Evolutionary conservation across 1,140 invertebrate species (phyloP), one percentile per base, ranked within the genome.

Genomic region (Tetraneura akinire): DNA sequence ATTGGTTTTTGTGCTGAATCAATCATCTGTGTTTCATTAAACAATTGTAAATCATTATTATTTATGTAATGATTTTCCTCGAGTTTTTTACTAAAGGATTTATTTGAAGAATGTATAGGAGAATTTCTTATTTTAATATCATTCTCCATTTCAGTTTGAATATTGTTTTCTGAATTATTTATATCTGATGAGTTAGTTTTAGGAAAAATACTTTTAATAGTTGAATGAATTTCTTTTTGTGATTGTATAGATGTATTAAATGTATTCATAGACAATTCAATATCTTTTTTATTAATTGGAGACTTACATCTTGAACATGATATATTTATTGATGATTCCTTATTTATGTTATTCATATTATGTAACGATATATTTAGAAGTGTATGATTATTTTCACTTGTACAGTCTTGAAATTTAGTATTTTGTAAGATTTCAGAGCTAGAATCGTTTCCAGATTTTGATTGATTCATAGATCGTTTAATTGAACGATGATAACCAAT

Each of bases 401-500:
- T 55, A 9, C 9, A 13, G 37, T 57, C 6, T 10, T 42, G 49
- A 23, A 23, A 73, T 29, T 32, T 37, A 23, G 18, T 29, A 73
- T 29, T 73, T 18, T 18, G 29, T 32, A 32, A 49, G 5, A n/a
- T 55, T 37, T 60, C 37, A 60, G 13, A 23, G 18, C 29, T 62
- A 18, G 37, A 62, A 42, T 78, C 74, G n/a, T 62, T 47, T n/a
- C 60, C 21, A 26, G 51, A 57, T 29, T 21, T 10, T 23, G 71
- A 55, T 23, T 32, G 8, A 14, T 57, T 55, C 2, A 45, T 47
- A 2, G 55, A 57, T 23, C 21, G 53, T 45, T 21, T 76, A 1
- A 76, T 29, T 26, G 73, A 76, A 16, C 73, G 73, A 11, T 57
- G 73, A n/a, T 76, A 76, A 21, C 73, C 73, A 76, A 76, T 76